A percentile compares a stretch with the other conserved stretches of the same genome.
Evolutionary conservation across 1,140 invertebrate genomes (phyloP).

Genomic region (Tetramorium parvispinum): DNA sequence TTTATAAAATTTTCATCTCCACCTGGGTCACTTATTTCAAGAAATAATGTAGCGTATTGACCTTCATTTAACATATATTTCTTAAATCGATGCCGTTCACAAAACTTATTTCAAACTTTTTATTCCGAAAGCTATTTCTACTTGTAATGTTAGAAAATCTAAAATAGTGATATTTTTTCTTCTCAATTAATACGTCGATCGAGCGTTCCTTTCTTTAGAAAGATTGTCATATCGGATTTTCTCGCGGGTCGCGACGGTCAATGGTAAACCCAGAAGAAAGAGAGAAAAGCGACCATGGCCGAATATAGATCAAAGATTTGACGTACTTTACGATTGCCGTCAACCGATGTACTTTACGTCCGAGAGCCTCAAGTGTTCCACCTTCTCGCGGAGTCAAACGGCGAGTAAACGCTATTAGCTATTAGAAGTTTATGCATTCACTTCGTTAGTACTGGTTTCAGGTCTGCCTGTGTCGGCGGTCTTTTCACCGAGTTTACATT

Average conservation of each 20-base stretch:
- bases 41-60: neutral
- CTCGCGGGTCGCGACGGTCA: neutral
- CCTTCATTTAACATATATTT: neutral
- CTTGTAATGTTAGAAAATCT: neutral
- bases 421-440: slow-evolving; percentile 71
- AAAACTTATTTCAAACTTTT: neutral
- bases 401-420: slow-evolving; percentile 75
- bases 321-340: slow-evolving; percentile 82
- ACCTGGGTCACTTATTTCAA: neutral
- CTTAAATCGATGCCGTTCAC: neutral
- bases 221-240: slow-evolving; percentile 18
- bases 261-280: neutral
- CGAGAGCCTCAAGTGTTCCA: slow-evolving; percentile 38
- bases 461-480: slow-evolving; percentile 10
- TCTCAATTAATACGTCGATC: slow-evolving; percentile 16
- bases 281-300: slow-evolving; percentile 40
- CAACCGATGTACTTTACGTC: slow-evolving; percentile 47
- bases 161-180: slow-evolving; percentile 15
- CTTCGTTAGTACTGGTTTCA: slow-evolving; percentile 3
- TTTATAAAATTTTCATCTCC: slow-evolving; percentile 30
- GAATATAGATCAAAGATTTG: slow-evolving; percentile 84
- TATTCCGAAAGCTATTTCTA: neutral
- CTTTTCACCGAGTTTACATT: slow-evolving; percentile 35
- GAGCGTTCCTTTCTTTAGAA: neutral
- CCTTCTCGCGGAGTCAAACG: slow-evolving; percentile 64